Evolutionary conservation across 2,797 vertebrate species (phyloP).

Genomic region (Mormyrops boulengeri): DNA sequence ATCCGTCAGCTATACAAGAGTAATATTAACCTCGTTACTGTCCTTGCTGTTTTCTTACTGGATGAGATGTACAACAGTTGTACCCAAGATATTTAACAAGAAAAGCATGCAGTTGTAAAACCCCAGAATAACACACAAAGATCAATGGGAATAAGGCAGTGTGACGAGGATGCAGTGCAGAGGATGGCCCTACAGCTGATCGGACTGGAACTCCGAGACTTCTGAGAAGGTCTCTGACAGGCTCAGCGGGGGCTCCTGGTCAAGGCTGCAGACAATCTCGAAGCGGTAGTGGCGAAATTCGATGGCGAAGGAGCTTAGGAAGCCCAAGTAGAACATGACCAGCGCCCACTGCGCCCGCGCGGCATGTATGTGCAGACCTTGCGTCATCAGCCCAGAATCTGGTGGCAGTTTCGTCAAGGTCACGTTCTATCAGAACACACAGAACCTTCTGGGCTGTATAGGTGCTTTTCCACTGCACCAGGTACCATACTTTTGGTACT

Average conservation of each 20-base stretch:
- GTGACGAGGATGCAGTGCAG: neutral
- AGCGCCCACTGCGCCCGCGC: slow-evolving; percentile 80
- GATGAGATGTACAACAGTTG: neutral
- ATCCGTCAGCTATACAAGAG: neutral
- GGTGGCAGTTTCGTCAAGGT: slow-evolving; percentile 55
- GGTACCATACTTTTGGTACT: neutral
- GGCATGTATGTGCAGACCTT: slow-evolving; percentile 64
- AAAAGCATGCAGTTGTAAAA: slow-evolving; percentile 34
- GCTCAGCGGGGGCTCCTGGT: slow-evolving; percentile 71
- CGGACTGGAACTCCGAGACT: slow-evolving; percentile 58
- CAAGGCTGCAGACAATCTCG: slow-evolving; percentile 62
- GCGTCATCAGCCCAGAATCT: slow-evolving; percentile 68
- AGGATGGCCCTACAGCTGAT: slow-evolving; percentile 37
- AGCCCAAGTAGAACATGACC: slow-evolving; percentile 79
- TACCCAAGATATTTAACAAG: slow-evolving; percentile 26
- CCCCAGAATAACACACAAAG: slow-evolving; percentile 1
- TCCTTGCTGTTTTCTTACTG: neutral
- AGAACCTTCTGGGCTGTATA: neutral
- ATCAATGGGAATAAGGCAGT: neutral
- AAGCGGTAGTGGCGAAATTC: slow-evolving; percentile 83
- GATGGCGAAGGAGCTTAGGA: slow-evolving; percentile 72
- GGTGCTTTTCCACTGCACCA: neutral
- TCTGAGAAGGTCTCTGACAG: slow-evolving; percentile 67
- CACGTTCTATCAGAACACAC: slow-evolving; percentile 14
- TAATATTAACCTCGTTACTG: neutral